Evolutionary conservation across 1,140 invertebrate species (phyloP).

Genomic region (Aporrectodea caliginosa): DNA sequence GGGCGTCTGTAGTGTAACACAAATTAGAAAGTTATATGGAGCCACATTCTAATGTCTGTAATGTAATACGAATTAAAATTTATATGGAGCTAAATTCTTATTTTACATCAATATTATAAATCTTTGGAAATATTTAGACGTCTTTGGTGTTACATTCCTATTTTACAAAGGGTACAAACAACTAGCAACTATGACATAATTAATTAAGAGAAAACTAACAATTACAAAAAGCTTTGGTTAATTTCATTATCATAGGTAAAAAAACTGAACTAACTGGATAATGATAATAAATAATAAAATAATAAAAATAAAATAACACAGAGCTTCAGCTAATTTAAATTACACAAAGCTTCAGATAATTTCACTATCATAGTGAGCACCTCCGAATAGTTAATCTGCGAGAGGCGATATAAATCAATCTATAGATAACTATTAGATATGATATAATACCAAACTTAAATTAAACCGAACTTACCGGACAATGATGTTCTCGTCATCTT

Average conservation of each 20-base stretch:
- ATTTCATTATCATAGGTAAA: too few species aligned
- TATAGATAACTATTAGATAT: neutral
- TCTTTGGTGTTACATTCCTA: neutral
- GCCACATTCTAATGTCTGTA: neutral
- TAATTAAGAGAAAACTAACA: too few species aligned
- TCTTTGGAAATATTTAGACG: neutral
- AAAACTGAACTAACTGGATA: too few species aligned
- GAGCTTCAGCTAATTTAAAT: neutral
- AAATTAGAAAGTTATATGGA: neutral
- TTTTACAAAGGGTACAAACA: neutral
- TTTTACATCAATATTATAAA: neutral
- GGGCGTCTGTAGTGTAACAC: neutral
- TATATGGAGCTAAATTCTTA: neutral
- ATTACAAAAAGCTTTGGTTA: too few species aligned
- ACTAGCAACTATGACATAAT: too few species aligned
- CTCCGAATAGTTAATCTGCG: neutral
- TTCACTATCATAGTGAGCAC: neutral
- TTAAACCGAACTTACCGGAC: neutral
- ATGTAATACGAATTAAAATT: too few species aligned
- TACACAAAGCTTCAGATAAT: neutral
- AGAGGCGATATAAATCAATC: neutral
- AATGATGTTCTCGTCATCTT: neutral
- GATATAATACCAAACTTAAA: neutral
- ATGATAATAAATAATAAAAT: constrained; percentile 4
- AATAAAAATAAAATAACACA: neutral